Evolutionary conservation across 2,797 vertebrate species (phyloP).

Genomic region (Coendou prehensilis): DNA sequence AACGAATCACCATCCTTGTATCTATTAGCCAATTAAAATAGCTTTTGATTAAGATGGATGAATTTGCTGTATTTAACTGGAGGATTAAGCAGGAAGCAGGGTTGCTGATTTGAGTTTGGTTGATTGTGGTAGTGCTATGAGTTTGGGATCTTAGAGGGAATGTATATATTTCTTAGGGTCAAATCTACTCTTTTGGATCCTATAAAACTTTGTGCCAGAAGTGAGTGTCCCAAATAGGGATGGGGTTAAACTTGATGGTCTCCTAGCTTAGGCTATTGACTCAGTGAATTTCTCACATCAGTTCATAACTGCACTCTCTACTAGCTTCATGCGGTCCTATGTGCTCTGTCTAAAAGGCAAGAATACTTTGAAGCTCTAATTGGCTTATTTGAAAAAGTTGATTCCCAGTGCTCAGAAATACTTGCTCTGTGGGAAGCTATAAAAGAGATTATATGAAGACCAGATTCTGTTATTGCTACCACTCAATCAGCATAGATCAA

Average conservation of each 20-base stretch:
- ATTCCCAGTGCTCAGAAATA: background rate
- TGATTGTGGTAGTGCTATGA: background rate
- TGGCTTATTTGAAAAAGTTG: background rate
- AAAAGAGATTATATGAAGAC: background rate
- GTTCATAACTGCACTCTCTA: background rate
- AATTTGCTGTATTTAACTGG: background rate
- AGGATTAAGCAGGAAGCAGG: conserved; percentile 11
- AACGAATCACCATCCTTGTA: background rate
- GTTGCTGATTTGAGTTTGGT: background rate
- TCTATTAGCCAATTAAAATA: background rate
- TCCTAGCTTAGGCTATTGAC: background rate
- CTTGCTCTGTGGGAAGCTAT: background rate
- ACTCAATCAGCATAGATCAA: background rate
- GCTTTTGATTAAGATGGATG: background rate
- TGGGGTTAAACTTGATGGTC: background rate
- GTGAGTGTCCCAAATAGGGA: background rate
- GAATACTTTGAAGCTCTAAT: background rate
- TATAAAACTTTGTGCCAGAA: background rate
- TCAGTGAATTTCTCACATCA: background rate
- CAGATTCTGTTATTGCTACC: background rate
- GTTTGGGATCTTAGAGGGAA: background rate
- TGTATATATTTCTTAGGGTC: background rate
- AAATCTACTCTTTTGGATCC: background rate
- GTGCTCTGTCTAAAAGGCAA: background rate
- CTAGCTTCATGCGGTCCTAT: background rate